phyloP scores from a whole-genome alignment of 2,888 invertebrate species.

The Oligia latruncula region DNA sequence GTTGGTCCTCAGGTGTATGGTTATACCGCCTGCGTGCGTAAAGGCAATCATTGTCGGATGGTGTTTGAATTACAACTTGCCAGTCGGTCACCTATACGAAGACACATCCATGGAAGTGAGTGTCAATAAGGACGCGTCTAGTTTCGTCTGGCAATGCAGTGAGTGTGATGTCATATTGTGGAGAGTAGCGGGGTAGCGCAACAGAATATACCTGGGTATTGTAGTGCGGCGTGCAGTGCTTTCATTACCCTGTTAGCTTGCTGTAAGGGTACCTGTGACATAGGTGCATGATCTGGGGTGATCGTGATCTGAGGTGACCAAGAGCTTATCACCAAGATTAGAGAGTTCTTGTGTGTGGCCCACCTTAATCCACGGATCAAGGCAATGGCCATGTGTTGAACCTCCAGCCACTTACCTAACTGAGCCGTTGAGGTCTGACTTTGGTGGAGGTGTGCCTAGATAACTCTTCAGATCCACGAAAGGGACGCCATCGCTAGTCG shows the following conservation, averaged over 20 bases:
- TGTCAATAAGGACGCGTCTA: not conserved
- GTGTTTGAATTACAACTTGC: not conserved
- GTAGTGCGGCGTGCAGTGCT: not conserved
- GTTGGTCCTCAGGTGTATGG: not conserved
- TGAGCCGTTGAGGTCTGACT: constrained; percentile 1
- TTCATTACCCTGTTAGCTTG: not conserved
- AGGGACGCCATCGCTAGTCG: not conserved
- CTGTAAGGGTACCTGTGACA: not conserved
- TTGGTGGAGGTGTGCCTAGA: not conserved
- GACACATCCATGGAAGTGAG: not conserved
- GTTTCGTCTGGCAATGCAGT: not conserved
- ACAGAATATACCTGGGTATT: not conserved
- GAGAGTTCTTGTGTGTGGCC: not conserved
- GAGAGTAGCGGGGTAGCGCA: no score
- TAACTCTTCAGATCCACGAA: not conserved
- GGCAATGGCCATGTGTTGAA: not conserved
- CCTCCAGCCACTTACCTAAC: not conserved
- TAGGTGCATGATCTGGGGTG: not conserved
- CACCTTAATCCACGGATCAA: not conserved
- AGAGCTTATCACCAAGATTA: not conserved
- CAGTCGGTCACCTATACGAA: not conserved
- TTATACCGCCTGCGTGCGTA: not conserved
- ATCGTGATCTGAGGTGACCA: not conserved
- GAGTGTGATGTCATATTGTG: not conserved
- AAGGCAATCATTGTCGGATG: no score